Evolutionary conservation across 2,113 vertebrate species (phyloP).

Genomic region (Urocolius indicus): DNA sequence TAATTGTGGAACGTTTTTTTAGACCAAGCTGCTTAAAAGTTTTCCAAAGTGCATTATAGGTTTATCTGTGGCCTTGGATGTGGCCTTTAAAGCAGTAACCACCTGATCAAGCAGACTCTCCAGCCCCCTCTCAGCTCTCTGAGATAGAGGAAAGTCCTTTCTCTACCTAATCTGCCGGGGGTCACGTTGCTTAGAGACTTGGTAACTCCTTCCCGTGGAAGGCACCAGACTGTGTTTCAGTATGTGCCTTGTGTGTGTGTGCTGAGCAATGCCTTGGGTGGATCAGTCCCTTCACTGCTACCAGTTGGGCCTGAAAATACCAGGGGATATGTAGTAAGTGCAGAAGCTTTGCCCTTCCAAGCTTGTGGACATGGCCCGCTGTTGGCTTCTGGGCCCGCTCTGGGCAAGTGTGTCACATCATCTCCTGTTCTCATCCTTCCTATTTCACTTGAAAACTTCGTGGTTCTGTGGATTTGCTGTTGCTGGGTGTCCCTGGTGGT

Average conservation of each 20-base stretch:
- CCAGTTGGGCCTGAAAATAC: not conserved
- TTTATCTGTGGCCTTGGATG: not conserved
- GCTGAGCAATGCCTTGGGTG: not conserved
- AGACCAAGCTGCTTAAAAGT: not conserved
- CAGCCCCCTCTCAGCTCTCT: not conserved
- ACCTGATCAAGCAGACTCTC: not conserved
- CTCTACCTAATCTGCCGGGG: accelerated
- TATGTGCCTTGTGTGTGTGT: not conserved
- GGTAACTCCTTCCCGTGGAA: not conserved
- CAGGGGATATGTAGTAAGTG: not conserved
- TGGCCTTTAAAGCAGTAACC: not conserved
- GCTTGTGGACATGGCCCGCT: not conserved
- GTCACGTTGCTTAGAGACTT: not conserved
- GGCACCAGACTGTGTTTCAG: not conserved
- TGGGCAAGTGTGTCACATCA: not conserved
- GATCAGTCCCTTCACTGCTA: not conserved
- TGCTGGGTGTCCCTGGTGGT: not conserved
- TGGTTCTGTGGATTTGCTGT: not conserved
- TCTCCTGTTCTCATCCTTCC: not conserved
- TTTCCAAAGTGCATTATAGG: not conserved
- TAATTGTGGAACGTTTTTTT: not conserved
- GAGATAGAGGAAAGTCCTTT: not conserved
- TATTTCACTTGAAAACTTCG: not conserved
- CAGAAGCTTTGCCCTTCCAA: not conserved
- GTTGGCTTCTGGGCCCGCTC: not conserved